phyloP scores from a whole-genome alignment of 2,113 vertebrate species.

The Marmota monax region DNA sequence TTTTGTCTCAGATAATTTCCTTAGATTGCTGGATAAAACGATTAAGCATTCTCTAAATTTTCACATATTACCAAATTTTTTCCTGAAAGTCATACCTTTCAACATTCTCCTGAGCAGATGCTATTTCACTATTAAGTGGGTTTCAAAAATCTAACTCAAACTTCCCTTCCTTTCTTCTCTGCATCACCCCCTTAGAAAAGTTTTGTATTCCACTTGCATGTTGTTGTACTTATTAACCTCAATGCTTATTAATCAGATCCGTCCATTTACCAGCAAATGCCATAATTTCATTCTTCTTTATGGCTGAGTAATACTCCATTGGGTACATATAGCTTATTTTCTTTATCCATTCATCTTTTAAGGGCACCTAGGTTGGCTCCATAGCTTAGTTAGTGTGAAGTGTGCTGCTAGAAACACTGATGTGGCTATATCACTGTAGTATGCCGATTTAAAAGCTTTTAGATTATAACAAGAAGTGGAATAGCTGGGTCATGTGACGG shows the following conservation, averaged over 20 bases:
- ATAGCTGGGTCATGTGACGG: too few species aligned
- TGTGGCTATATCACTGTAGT: too few species aligned
- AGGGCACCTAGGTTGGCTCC: too few species aligned
- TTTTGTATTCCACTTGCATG: background rate
- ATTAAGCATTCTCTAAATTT: background rate
- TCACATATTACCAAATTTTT: slow-evolving; percentile 7
- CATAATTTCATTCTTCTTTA: too few species aligned
- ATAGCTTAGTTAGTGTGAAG: too few species aligned
- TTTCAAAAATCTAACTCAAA: slow-evolving; percentile 1
- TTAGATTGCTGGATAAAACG: background rate
- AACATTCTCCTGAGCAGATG: background rate
- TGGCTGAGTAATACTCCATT: too few species aligned
- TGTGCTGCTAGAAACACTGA: too few species aligned
- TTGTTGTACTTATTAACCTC: background rate
- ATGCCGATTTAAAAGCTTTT: too few species aligned
- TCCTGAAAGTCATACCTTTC: slow-evolving; percentile 1
- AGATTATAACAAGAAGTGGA: too few species aligned
- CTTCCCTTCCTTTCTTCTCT: background rate
- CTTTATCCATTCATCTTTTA: too few species aligned
- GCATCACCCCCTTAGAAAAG: background rate
- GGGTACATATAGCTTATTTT: too few species aligned
- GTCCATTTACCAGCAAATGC: too few species aligned
- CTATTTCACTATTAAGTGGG: background rate
- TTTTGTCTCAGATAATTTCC: slow-evolving; percentile 18
- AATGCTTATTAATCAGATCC: background rate